Percentiles rank a stretch among this genome's conserved stretches.
Conservation (phyloP, 2,113 vertebrate species). For the Silurus meridionalis region DNA sequence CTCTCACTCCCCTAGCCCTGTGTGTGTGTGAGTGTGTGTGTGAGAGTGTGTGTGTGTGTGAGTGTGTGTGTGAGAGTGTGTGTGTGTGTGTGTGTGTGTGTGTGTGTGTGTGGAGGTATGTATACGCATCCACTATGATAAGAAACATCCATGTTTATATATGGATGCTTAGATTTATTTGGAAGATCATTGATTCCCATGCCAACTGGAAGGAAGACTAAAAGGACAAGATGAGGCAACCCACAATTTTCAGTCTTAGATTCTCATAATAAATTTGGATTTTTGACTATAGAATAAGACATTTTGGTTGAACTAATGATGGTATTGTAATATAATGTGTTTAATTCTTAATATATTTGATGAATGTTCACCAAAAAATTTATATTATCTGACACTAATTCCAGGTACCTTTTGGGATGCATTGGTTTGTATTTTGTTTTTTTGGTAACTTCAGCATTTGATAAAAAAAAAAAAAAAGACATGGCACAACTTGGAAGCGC, state of each 20-base stretch:
- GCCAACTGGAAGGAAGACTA: slow-evolving; percentile 17
- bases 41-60: slow-evolving; percentile 20
- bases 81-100: slow-evolving; percentile 36
- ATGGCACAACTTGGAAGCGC: background rate
- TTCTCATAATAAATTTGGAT: background rate
- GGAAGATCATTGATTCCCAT: slow-evolving; percentile 9
- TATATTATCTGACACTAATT: background rate
- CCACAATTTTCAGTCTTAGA: background rate
- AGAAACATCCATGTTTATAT: slow-evolving; percentile 40
- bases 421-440: background rate
- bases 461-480: background rate
- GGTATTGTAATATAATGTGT: background rate
- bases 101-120: slow-evolving; percentile 31
- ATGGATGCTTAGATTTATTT: slow-evolving; percentile 45
- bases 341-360: background rate
- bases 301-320: background rate
- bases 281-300: background rate
- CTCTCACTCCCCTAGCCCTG: slow-evolving; percentile 54
- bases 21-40: slow-evolving; percentile 46
- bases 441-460: background rate
- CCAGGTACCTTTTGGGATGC: background rate
- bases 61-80: slow-evolving; percentile 23
- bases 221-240: slow-evolving; percentile 12
- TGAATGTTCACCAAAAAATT: background rate
- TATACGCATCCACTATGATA: slow-evolving; percentile 39